phyloP scores from a whole-genome alignment of 2,113 vertebrate species.

The Malurus elegans region DNA sequence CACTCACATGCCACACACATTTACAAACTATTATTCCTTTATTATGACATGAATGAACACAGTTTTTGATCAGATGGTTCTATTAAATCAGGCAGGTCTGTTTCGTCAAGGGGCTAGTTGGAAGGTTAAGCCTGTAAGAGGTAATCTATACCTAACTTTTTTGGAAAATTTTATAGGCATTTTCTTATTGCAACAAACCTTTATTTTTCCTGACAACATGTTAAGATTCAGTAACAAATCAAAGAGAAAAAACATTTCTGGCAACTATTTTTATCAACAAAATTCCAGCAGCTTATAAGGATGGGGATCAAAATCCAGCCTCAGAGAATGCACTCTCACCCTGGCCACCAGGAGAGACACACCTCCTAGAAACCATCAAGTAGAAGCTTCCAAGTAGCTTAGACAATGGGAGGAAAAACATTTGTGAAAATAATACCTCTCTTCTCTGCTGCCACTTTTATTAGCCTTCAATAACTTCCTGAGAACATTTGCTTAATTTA shows the following conservation, averaged over 20 bases:
- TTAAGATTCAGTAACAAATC: background rate
- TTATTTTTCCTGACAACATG: background rate
- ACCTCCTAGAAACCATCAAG: background rate
- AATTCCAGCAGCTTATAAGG: background rate
- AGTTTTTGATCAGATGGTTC: background rate
- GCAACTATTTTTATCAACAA: background rate
- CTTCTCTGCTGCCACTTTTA: background rate
- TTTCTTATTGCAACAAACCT: background rate
- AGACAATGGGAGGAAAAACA: background rate
- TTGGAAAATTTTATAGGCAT: background rate
- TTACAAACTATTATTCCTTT: background rate
- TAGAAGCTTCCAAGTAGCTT: background rate
- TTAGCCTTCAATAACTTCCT: background rate
- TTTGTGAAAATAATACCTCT: background rate
- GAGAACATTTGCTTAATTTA: constrained; percentile 2
- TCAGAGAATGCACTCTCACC: background rate
- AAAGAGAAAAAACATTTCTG: background rate
- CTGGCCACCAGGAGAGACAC: background rate
- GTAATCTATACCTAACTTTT: background rate
- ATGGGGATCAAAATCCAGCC: background rate
- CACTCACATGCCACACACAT: background rate
- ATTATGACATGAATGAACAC: background rate
- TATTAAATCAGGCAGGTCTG: background rate
- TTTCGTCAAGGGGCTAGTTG: background rate
- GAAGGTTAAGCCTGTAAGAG: background rate